These are phyloP conservation scores for Cyprinodon diabolis DNA, from an alignment of 2,797 vertebrate genomes.

Conservation along the genomic window DNA sequence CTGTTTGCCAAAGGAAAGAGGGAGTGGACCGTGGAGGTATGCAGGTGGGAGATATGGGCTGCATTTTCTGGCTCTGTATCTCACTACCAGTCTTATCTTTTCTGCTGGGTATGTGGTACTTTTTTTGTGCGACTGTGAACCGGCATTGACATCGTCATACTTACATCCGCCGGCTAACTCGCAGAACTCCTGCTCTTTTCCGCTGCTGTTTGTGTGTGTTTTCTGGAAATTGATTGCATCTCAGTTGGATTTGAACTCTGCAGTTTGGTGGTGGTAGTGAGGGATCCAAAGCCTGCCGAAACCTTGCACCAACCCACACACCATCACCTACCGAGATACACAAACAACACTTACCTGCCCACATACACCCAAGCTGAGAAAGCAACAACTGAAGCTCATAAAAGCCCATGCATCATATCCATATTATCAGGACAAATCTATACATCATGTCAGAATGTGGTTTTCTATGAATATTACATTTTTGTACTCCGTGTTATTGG, in stretches of 20 bases:
- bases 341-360: constrained; percentile 45
- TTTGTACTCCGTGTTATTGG: constrained; percentile 48
- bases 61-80: constrained; percentile 35
- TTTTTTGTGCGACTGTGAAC: constrained; percentile 36
- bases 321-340: constrained; percentile 44
- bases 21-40: constrained; percentile 49
- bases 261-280: constrained; percentile 15
- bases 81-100: constrained; percentile 50
- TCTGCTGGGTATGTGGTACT: constrained; percentile 30
- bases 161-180: constrained; percentile 14
- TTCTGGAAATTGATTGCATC: constrained; percentile 63
- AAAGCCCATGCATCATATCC: constrained; percentile 75
- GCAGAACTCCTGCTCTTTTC: constrained; percentile 19
- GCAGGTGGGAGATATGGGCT: constrained; percentile 50
- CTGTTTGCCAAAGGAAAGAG: constrained; percentile 61
- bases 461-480: constrained; percentile 73
- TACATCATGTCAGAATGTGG: constrained; percentile 73
- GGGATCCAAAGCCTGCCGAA: constrained; percentile 45
- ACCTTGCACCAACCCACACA: constrained; percentile 41
- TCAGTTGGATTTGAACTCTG: constrained; percentile 65
- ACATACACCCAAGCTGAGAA: constrained; percentile 31
- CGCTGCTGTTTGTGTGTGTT: constrained; percentile 42
- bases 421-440: constrained; percentile 80
- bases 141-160: constrained; percentile 43
- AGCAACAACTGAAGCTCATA: constrained; percentile 66